Evolutionary conservation across 2,113 vertebrate genomes (phyloP).

Genomic region (Phyllopteryx taeniolatus): DNA sequence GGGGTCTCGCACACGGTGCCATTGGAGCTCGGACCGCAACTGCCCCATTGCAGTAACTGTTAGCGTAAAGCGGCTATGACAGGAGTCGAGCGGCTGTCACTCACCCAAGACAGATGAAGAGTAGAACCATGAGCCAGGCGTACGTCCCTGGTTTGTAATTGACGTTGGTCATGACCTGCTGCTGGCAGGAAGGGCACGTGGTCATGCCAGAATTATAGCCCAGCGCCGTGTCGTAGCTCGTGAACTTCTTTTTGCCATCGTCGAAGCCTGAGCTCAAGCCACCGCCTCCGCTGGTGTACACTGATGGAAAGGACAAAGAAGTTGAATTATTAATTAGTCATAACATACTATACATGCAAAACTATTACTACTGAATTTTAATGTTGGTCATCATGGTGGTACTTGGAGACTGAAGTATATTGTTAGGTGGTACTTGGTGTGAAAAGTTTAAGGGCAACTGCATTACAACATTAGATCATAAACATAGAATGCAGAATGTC

Average conservation of each 20-base stretch:
- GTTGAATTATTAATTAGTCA: not conserved
- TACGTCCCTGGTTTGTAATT: conserved; percentile 69
- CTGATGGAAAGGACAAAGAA: conserved; percentile 15
- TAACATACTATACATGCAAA: too few relatives aligned
- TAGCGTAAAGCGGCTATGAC: not conserved
- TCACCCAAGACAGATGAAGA: conserved; percentile 77
- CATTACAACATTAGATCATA: too few relatives aligned
- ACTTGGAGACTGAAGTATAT: too few relatives aligned
- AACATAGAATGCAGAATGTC: too few relatives aligned
- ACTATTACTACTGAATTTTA: too few relatives aligned
- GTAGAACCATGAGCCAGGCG: conserved; percentile 75
- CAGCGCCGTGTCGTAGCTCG: conserved; percentile 61
- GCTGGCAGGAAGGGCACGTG: conserved; percentile 67
- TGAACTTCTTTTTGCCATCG: conserved; percentile 50
- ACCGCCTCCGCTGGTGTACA: conserved; percentile 30
- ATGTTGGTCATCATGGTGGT: too few relatives aligned
- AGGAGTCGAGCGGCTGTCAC: conserved; percentile 8
- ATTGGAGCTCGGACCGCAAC: too few relatives aligned
- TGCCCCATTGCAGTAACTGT: too few relatives aligned
- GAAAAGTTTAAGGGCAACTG: too few relatives aligned
- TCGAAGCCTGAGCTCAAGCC: not conserved
- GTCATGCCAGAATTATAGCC: conserved; percentile 56
- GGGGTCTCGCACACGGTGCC: too few relatives aligned
- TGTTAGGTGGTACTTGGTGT: too few relatives aligned
- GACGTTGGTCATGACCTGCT: conserved; percentile 73